A percentile compares a stretch with the other conserved stretches of the same genome.
Evolutionary conservation across 2,888 invertebrate genomes (phyloP).

Genomic region (Blera fallax): DNA sequence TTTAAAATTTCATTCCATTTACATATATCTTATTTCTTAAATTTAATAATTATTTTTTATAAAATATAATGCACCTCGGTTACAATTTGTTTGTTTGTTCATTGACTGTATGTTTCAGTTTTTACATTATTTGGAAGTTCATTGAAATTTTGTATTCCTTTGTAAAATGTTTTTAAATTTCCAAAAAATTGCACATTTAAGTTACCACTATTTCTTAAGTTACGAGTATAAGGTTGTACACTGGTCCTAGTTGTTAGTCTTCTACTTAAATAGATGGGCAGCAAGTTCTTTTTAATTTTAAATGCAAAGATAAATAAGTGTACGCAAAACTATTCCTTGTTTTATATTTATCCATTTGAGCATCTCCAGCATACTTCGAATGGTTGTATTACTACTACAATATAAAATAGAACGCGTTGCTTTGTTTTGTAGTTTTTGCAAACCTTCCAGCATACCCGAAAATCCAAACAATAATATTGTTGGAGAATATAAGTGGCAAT

Average conservation of each 20-base stretch:
- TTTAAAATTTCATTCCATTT: too few species aligned
- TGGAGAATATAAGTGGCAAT: neutral
- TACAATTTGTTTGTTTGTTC: neutral
- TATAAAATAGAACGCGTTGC: neutral
- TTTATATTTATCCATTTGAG: conserved; percentile 6
- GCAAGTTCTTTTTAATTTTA: neutral
- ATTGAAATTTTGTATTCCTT: neutral
- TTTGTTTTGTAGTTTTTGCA: neutral
- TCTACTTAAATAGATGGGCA: neutral
- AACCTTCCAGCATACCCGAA: neutral
- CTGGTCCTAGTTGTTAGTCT: too few species aligned
- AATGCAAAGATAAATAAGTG: neutral
- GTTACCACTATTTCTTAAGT: too few species aligned
- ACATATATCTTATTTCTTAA: too few species aligned
- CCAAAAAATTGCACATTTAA: too few species aligned
- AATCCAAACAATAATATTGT: neutral
- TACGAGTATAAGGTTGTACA: too few species aligned
- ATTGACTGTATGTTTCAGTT: too few species aligned
- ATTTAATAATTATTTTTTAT: neutral
- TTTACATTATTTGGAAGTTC: neutral
- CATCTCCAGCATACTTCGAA: neutral
- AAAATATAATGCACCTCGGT: neutral
- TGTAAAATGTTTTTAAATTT: neutral
- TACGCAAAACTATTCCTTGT: neutral
- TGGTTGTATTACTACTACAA: neutral